Conservation (phyloP, 2,797 vertebrate species). For the Harpagifer antarcticus region DNA sequence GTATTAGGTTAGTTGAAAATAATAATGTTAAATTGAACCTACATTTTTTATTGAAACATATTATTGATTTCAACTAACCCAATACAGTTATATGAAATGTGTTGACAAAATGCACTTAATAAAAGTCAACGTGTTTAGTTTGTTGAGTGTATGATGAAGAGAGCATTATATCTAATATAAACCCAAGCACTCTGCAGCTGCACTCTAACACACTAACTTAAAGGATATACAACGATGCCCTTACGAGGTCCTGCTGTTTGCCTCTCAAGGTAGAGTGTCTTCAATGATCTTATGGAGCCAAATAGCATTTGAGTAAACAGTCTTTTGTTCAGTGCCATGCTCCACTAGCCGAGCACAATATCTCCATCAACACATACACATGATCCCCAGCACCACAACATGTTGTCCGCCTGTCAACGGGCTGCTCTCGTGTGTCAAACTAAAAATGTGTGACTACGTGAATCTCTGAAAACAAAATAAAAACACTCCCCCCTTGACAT, state of each 20-base stretch:
- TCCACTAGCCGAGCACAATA: constrained; percentile 42
- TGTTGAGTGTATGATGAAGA: not conserved
- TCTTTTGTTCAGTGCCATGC: constrained; percentile 50
- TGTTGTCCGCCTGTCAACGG: constrained; percentile 17
- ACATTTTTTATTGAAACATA: too few relatives aligned
- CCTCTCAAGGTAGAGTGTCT: constrained; percentile 29
- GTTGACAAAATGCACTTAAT: too few relatives aligned
- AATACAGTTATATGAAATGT: too few relatives aligned
- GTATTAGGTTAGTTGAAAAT: too few relatives aligned
- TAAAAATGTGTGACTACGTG: constrained; percentile 20
- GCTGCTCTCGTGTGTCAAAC: constrained; percentile 37
- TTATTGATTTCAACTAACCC: too few relatives aligned
- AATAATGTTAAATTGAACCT: too few relatives aligned
- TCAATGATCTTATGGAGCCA: constrained; percentile 45
- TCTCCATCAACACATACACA: constrained; percentile 46
- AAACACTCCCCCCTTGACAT: constrained; percentile 31
- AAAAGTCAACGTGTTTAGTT: not conserved
- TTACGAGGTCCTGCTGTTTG: constrained; percentile 23
- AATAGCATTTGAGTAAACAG: constrained; percentile 63
- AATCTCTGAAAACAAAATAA: constrained; percentile 15
- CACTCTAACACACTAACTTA: not conserved
- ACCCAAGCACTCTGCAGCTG: not conserved
- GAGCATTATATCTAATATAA: not conserved
- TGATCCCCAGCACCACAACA: constrained; percentile 28
- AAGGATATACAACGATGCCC: constrained; percentile 10